Base-by-base conservation (phyloP, 2,113 vertebrate genomes). In the Semnornis frantzii region DNA sequence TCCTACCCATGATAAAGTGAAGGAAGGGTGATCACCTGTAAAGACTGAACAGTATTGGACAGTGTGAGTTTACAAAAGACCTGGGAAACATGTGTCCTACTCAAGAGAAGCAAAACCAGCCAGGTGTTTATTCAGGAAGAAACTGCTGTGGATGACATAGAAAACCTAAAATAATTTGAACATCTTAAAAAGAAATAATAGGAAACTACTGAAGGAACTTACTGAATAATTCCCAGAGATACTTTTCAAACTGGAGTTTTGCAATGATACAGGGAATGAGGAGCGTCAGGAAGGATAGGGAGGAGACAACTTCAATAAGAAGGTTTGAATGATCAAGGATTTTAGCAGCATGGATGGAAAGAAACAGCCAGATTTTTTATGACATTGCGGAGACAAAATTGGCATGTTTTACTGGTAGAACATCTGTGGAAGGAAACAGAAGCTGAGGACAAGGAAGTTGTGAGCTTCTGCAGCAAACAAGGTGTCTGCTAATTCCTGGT, bases 351-450 rank as follows among this genome's bases (percentile, higher is more conserved):
- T 0, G 17, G 31, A 24, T 78, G 62, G 73, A 82, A 75, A 73
- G 85, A 94, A 84, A 52, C 21, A 94, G 34, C 44, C 77, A 92
- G 90, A 81, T 83, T 85, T 94, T 90, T 79, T 12, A n/a, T 88
- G 93, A 88, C 30, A 2, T 65, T 55, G 57, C 60, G 25, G 90
- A 84, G 73, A 65, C 81, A 70, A 88, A 92, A 66, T 62, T 94
- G 91, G 58, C 91, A 79, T 90, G 70, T 55, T 72, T 75, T 88
- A 59, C 81, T 94, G 87, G 65, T 88, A 55, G 90, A 95, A 93
- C 80, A 90, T 94, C 87, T 96, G 95, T 91, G 76, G n/a, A 77
- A 94, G 16, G 25, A 87, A 87, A 78, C 66, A 90, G 58, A 71
- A 76, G 42, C 82, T 93, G 58, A 77, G 78, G 59, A 92, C 2